Base-by-base conservation (phyloP, 2,888 invertebrate species). In the Siphonodentalium dalli region DNA sequence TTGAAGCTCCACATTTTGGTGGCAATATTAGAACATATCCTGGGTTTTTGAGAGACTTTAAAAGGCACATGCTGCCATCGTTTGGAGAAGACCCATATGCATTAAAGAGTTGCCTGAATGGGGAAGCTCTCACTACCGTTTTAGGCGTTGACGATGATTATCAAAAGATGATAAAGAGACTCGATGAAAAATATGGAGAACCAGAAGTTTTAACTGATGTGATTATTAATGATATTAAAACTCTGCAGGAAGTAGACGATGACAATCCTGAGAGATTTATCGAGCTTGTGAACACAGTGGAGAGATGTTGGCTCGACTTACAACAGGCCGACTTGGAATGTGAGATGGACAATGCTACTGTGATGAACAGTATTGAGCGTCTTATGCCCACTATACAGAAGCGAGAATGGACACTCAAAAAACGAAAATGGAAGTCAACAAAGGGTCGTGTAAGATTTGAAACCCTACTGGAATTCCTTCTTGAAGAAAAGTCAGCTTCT, bases 321-420 rank as follows among this genome's bases (percentile, higher is more conserved):
- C 37, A 43, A 23, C 15, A 23, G 8, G 31, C 35, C 11, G 28
- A 26, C 3, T 24, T 43, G n/a, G 50, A 43, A 27, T 9, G 23
- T n/a, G 50, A 50, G 31, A 50, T 50, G 50, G 38, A 50, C 18
- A 50, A 38, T 20, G 23, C 43, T 23, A 50, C 50, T 29, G 44
- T 50, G 50, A 26, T 50, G 5, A 43, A 43, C 31, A 23, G 44
- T 28, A 43, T 50, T 7, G 50, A 50, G 27, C 42, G 44, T 11
- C 18, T 50, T 2, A 26, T 50, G 11, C 43, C 50, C 2, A 15
- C 29, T 28, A 31, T 50, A 20, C 43, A 43, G 26, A 41, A 43
- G n/a, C 23, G 43, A 21, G 43, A 50, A 43, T 50, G 50, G 50
- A 28, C 34, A 20, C 23, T 50, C 15, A 13, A 20, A n/a, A 42